Evolutionary conservation across 2,888 invertebrate genomes (phyloP), one percentile per base, ranked within the genome.

Genomic region (Sipha maydis): DNA sequence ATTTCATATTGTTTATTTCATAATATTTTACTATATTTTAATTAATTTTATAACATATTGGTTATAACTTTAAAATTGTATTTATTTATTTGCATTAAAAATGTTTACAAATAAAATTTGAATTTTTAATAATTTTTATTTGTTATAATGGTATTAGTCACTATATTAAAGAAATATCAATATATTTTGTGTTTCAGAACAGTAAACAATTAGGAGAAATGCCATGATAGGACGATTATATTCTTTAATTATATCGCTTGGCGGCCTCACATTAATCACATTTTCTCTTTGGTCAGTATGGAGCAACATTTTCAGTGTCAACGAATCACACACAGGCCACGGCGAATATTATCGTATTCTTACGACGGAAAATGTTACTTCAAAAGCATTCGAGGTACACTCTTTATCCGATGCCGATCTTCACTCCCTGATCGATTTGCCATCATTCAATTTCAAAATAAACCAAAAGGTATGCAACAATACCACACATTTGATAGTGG

Each of bases 401-500:
- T 67, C 88, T 73, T 75, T 88, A n/a, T 82, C 88, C 8, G 73
- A 76, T 67, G n/a, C 38, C 19, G 88, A 88, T 75, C 82, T 88
- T 75, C 88, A 88, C 31, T 67, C 79, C 3, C 91, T 95, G 85
- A 93, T 95, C 75, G 93, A 95, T 91, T 91, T 95, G 79, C 92
- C 93, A 80, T 92, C 94, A 90, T 96, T 96, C 91, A 92, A 92
- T 28, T 96, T 95, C 91, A 92, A 92, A 84, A 93, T 95, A 76
- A 93, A 94, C 90, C 94, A 95, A 86, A 90, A 92, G 11, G 91
- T 92, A 54, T 93, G 93, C 79, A 91, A 91, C 78, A 91, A 91
- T 61, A 90, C 93, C 28, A 79, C 90, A 14, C 92, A 94, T 25
- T 92, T 95, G 41, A 92, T 95, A 19, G 92, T 96, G 34, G 93